Evolutionary conservation across 64 coral and sea anemone genomes (phyloP), one percentile per base, ranked within the genome.

Genomic region (Montipora efflorescens): DNA sequence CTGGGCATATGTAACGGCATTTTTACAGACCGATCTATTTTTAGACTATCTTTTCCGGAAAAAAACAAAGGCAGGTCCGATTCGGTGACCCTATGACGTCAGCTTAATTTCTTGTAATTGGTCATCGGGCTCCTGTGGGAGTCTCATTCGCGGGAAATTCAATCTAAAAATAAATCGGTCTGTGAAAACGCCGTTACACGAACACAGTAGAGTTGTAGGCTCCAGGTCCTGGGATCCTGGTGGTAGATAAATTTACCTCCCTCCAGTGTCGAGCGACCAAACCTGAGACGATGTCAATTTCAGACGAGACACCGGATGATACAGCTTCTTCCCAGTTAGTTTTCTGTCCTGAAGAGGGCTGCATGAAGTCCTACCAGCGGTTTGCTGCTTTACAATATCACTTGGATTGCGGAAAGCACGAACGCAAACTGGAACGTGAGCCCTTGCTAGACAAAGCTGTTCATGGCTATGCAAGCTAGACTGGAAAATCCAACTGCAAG

Each of bases 341-440:
- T 58, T 44, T 47, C 51, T 90, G 88, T 57, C 88, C 88, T 48
- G 88, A 90, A 8, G 89, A 90, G 79, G 62, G 89, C 2, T 91
- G 90, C 51, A 79, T 91, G 15, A 91, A 67, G 16, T 48, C 89
- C n/a, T 91, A 91, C 53, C 36, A 49, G 58, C 78, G 66, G 8
- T 81, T 73, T 46, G 59, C 82, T 58, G 61, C 91, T 46, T 75
- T 87, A 59, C 70, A 93, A 48, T 20, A 57, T 36, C 91, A 87
- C 47, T 72, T 87, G 25, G 91, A 93, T 18, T 85, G 48, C 18
- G 91, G 71, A 47, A 87, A 66, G 77, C 82, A 93, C 36, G 55
- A 75, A 47, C 81, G 73, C 47, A 64, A 58, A 19, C 9, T 76
- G 48, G 81, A 93, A 79, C 80, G 74, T 16, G 91, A 87, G 23